phyloP scores from a whole-genome alignment of 2,113 vertebrate genomes.

The Pteronura brasiliensis region DNA sequence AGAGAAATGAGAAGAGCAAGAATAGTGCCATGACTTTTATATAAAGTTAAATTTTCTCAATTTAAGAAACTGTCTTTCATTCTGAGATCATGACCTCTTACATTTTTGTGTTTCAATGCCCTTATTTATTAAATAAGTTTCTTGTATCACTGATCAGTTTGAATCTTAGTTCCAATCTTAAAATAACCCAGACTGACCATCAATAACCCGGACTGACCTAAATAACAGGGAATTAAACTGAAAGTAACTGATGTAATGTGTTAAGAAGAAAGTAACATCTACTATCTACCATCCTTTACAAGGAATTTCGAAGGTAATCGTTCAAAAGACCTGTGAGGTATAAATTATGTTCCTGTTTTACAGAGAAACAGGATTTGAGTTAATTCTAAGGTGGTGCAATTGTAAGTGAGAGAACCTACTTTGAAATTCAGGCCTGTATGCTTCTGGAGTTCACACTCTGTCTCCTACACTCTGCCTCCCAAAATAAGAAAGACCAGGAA shows the following conservation, averaged over 20 bases:
- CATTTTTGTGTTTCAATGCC: not conserved
- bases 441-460: not conserved
- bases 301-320: not conserved
- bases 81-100: not conserved
- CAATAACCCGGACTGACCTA: not conserved
- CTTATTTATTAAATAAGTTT: not conserved
- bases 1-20: not conserved
- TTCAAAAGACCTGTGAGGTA: not conserved
- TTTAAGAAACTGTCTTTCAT: not conserved
- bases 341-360: not conserved
- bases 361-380: not conserved
- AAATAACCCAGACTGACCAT: not conserved
- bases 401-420: not conserved
- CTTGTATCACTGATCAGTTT: not conserved
- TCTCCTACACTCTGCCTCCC: not conserved
- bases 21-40: not conserved
- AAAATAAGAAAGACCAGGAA: not conserved
- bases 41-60: conserved; percentile 3
- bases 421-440: not conserved
- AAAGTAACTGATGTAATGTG: not conserved
- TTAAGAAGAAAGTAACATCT: not conserved
- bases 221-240: not conserved
- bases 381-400: not conserved
- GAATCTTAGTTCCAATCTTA: not conserved
- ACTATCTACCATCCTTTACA: not conserved